These are phyloP conservation scores for Calephelis perditalis DNA, from an alignment of 2,888 invertebrate species.

Conservation along the genomic window DNA sequence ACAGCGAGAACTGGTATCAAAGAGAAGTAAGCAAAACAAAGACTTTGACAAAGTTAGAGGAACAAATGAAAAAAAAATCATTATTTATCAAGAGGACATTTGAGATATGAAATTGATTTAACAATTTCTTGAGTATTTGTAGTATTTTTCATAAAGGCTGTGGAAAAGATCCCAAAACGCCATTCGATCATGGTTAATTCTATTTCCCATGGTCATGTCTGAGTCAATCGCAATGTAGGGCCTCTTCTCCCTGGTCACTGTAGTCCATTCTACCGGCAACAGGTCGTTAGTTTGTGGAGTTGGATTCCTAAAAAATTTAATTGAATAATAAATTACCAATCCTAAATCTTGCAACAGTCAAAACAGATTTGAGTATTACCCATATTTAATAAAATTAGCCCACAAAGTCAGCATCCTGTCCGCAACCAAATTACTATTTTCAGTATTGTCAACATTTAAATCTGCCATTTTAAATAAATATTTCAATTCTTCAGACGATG, in stretches of 20 bases:
- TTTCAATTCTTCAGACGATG: conserved; percentile 50
- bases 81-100: too few species aligned
- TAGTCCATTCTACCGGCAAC: conserved; percentile 50
- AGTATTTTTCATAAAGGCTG: conserved; percentile 48
- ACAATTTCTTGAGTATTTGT: conserved; percentile 45
- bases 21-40: too few species aligned
- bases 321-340: too few species aligned
- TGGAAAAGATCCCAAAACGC: conserved; percentile 69
- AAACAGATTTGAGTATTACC: conserved; percentile 38
- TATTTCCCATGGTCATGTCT: conserved; percentile 42
- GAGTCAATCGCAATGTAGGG: conserved; percentile 56
- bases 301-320: conserved; percentile 49
- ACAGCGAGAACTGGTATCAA: too few species aligned
- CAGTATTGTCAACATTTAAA: conserved; percentile 30
- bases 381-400: conserved; percentile 64
- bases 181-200: conserved; percentile 54
- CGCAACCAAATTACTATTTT: conserved; percentile 44
- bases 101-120: conserved; percentile 4
- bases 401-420: conserved; percentile 55
- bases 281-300: conserved; percentile 45
- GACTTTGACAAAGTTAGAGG: too few species aligned
- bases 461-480: conserved; percentile 48
- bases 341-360: too few species aligned
- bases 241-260: conserved; percentile 42
- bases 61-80: too few species aligned